Percentiles rank a stretch among this genome's conserved stretches.
Conservation (phyloP, 64 coral and sea anemone species). For the Stichodactyla mertensii region DNA sequence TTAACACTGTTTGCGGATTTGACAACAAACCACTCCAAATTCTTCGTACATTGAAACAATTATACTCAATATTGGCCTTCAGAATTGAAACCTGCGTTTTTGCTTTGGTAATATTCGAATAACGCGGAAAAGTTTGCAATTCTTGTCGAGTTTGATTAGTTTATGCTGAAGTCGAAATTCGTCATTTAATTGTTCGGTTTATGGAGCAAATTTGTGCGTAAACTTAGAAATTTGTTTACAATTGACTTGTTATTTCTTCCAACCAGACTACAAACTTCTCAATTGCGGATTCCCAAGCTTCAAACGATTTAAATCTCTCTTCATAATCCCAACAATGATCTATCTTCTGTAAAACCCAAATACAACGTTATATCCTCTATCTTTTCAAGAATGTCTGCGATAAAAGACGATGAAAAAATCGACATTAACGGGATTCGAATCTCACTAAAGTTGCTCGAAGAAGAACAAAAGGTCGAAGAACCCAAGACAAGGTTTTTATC, state of each 20-base stretch:
- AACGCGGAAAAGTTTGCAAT: not conserved
- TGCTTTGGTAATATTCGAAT: not conserved
- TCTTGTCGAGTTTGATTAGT: too few relatives aligned
- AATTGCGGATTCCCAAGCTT: not conserved
- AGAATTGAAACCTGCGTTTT: not conserved
- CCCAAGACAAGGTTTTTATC: not conserved
- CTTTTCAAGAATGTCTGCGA: not conserved
- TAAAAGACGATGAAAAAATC: not conserved
- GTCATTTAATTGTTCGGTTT: not conserved
- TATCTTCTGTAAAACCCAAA: not conserved
- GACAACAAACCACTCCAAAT: not conserved
- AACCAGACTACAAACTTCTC: not conserved
- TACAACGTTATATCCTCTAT: not conserved
- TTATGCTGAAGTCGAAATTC: not conserved
- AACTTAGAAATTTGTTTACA: not conserved
- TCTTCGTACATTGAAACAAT: too few relatives aligned
- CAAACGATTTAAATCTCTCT: not conserved
- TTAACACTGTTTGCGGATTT: not conserved
- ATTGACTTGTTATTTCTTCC: not conserved
- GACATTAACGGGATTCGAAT: not conserved
- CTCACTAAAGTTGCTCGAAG: conserved; percentile 1
- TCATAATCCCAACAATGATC: not conserved
- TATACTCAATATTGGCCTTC: too few relatives aligned
- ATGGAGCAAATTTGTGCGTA: not conserved
- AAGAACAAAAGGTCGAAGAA: not conserved